A percentile compares a stretch with the other conserved stretches of the same genome.
These are phyloP conservation scores for Nothocercus nigrocapillus DNA, from an alignment of 2,113 vertebrate genomes.

Conservation along the genomic window DNA sequence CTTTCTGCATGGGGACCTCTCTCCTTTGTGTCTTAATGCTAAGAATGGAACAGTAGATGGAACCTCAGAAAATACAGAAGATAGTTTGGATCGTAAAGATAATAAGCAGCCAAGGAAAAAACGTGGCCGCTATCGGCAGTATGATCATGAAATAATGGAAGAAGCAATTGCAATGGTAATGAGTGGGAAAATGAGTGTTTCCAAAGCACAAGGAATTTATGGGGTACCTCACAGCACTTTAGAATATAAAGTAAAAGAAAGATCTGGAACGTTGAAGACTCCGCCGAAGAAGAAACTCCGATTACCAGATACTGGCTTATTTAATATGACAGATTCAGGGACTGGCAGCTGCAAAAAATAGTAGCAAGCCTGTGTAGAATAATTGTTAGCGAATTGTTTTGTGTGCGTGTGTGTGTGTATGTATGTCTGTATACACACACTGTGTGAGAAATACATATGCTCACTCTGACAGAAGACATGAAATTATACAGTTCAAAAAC, in stretches of 20 bases:
- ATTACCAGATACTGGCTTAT: slow-evolving; percentile 86
- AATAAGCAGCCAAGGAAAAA: slow-evolving; percentile 97
- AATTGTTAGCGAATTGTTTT: slow-evolving; percentile 77
- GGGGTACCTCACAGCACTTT: slow-evolving; percentile 99
- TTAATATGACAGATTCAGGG: slow-evolving; percentile 93
- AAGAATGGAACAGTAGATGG: slow-evolving; percentile 90
- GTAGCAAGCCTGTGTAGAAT: slow-evolving; percentile 90
- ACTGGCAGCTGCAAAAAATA: slow-evolving; percentile 89
- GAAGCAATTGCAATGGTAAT: slow-evolving; percentile 99
- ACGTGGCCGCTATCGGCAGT: slow-evolving; percentile 96
- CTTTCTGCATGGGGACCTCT: slow-evolving; percentile 89
- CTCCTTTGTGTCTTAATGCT: slow-evolving; percentile 91
- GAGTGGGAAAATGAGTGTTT: slow-evolving; percentile 98
- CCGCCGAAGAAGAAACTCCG: slow-evolving; percentile 97
- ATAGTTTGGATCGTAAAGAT: slow-evolving; percentile 89
- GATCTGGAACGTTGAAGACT: slow-evolving; percentile 97
- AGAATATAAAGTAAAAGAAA: slow-evolving; percentile 99
- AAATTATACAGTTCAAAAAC: slow-evolving; percentile 89
- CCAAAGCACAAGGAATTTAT: slow-evolving; percentile 98
- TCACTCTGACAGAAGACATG: slow-evolving; percentile 87
- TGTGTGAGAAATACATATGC: slow-evolving; percentile 79
- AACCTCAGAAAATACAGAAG: slow-evolving; percentile 86
- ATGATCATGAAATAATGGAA: slow-evolving; percentile 97
- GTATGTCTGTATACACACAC: slow-evolving; percentile 77
- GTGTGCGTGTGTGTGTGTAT: slow-evolving; percentile 74